A percentile compares a stretch with the other conserved stretches of the same genome.
phyloP scores from a whole-genome alignment of 1,140 invertebrate genomes.

The Microplitis demolitor region DNA sequence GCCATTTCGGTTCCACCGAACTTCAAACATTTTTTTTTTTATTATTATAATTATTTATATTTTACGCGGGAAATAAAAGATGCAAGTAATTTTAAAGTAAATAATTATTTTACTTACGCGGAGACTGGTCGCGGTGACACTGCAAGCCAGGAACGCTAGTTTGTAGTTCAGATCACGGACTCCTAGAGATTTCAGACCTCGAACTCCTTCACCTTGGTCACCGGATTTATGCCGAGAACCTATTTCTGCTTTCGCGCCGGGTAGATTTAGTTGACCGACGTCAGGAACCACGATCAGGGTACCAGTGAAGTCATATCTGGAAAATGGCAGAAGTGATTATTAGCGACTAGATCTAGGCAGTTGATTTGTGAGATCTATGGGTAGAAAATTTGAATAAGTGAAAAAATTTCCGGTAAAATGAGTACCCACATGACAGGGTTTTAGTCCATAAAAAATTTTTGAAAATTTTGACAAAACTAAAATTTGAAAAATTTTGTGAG shows the following conservation, averaged over 20 bases:
- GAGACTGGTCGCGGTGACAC: slow-evolving; percentile 83
- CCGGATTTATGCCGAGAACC: slow-evolving; percentile 73
- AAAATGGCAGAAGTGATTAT: slow-evolving; percentile 1
- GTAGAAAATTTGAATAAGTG: no score
- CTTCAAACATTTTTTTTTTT: slow-evolving; percentile 39
- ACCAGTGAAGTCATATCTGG: slow-evolving; percentile 93
- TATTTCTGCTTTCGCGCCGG: slow-evolving; percentile 86
- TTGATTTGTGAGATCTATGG: no score
- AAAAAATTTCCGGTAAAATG: no score
- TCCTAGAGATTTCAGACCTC: slow-evolving; percentile 91
- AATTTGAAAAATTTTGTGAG: no score
- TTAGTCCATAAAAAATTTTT: no score
- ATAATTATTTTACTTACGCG: slow-evolving; percentile 62
- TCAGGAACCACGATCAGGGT: slow-evolving; percentile 98
- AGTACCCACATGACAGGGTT: no score
- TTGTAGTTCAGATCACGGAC: slow-evolving; percentile 95
- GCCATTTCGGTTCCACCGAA: slow-evolving; percentile 80
- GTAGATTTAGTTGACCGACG: slow-evolving; percentile 83
- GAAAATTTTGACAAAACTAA: no score
- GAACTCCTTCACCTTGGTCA: slow-evolving; percentile 85
- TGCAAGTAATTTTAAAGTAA: no score
- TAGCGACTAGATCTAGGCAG: not conserved
- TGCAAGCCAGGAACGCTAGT: slow-evolving; percentile 94
- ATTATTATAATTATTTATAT: not conserved
- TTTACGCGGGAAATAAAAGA: not conserved